These are phyloP conservation scores for Chondrosia reniformis DNA, from an alignment of 37 sponge, comb jelly and placozoan species.

Conservation along the genomic window DNA sequence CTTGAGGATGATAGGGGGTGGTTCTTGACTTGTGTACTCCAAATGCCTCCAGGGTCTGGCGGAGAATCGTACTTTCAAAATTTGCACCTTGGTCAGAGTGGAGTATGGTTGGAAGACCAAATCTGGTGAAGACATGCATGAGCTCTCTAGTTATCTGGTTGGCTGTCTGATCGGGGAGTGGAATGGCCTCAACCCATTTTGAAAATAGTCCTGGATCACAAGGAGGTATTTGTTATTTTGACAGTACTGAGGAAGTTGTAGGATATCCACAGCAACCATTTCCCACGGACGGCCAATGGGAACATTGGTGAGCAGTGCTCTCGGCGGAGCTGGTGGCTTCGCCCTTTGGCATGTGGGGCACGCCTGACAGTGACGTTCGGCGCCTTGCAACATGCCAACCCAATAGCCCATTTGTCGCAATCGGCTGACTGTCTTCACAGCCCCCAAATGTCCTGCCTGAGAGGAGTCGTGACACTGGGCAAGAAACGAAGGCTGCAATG, in stretches of 20 bases:
- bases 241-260: neutral
- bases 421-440: constrained; percentile 44
- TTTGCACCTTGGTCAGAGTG: constrained; percentile 60
- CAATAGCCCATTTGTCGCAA: constrained; percentile 38
- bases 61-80: constrained; percentile 42
- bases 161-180: constrained; percentile 28
- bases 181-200: neutral
- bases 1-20: constrained; percentile 49
- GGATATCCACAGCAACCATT: constrained; percentile 14
- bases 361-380: constrained; percentile 26
- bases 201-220: neutral
- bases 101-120: constrained; percentile 32
- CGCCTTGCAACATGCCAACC: constrained; percentile 47
- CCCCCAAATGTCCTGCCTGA: constrained; percentile 49
- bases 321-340: constrained; percentile 20
- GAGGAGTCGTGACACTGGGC: constrained; percentile 15
- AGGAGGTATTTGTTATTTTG: neutral
- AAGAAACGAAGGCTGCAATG: constrained; percentile 1
- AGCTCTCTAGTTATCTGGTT: constrained; percentile 16
- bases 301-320: neutral
- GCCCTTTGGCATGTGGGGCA: constrained; percentile 36
- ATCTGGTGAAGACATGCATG: neutral
- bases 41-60: constrained; percentile 30
- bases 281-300: constrained; percentile 8
- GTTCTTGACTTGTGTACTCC: constrained; percentile 35